These are phyloP conservation scores for Xenotilapia flavipinnis DNA, from an alignment of 2,113 vertebrate species.

Conservation along the genomic window DNA sequence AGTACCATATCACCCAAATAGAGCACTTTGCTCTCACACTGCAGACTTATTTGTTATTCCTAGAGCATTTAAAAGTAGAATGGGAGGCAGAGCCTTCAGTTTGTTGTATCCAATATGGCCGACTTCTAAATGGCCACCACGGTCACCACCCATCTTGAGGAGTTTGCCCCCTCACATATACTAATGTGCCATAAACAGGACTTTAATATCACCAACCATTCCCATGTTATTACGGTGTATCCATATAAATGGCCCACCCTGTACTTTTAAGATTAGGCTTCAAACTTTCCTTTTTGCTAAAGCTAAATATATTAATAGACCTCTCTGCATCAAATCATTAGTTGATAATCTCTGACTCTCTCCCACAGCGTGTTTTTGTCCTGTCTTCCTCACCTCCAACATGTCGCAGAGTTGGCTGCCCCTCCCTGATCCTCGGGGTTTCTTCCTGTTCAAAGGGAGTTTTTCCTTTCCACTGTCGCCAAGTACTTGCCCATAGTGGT, in stretches of 20 bases:
- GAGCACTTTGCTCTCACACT: background rate
- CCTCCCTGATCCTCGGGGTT: background rate
- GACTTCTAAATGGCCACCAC: too few relatives aligned
- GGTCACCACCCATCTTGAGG: too few relatives aligned
- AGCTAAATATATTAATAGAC: background rate
- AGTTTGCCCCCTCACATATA: too few relatives aligned
- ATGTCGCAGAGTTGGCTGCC: background rate
- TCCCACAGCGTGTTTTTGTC: background rate
- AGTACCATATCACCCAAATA: background rate
- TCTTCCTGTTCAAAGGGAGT: background rate
- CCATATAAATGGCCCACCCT: too few relatives aligned
- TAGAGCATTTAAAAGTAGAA: background rate
- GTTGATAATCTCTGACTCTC: background rate
- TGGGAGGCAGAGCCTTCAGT: background rate
- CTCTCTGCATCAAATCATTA: background rate
- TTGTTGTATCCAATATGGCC: background rate
- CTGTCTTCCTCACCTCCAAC: background rate
- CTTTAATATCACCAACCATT: too few relatives aligned
- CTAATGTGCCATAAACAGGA: too few relatives aligned
- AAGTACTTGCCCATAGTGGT: background rate
- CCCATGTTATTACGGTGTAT: too few relatives aligned
- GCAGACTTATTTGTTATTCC: background rate
- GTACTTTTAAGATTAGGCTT: background rate
- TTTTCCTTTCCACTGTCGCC: background rate
- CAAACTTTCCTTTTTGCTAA: background rate